Base-by-base conservation (phyloP, 2,888 invertebrate genomes). In the Caenorhabditis sp. region DNA sequence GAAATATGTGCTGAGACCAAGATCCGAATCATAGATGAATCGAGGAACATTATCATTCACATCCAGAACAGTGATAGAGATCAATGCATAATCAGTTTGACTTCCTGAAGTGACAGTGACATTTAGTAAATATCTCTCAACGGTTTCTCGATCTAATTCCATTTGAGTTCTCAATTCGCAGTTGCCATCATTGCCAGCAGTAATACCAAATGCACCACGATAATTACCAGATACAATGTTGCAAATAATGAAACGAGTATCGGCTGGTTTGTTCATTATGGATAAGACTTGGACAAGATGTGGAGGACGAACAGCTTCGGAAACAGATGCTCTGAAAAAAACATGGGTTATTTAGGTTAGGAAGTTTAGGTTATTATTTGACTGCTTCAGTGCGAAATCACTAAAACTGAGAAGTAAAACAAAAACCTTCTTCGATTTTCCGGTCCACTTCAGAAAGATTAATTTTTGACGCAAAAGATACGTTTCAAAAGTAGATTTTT, bases 31-130 rank as follows among this genome's bases (percentile, higher is more conserved):
- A 56, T 76, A 85, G 23, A 93, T 93, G 87, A 97, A 97, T 85
- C 93, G 92, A 0, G 97, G 97, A 0, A 93, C 91, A 89, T 97
- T 97, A 90, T 97, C 97, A 89, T 97, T 97, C 26, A 94, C 92
- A 88, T 97, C 97, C 87, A 85, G 73, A 3, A 87, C 84, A 1
- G 77, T 79, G 26, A 87, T 80, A 1, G 82, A 81, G 23, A 87
- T 83, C 12, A 84, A 69, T 0, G 86, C 70, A 59, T 77, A 87
- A 70, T 87, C 86, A 10, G 81, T 79, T 58, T 83, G 83, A 4
- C 70, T 57, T 7, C 80, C 83, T n/a, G 84, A 78, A 7, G 85
- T 81, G 14, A 87, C 86, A 5, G 84, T 83, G 31, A 87, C 76
- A 70, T 87, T 87, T 20, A 87, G 76, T 20, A 86, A 70, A 58